Evolutionary conservation across 1,140 invertebrate genomes (phyloP), one percentile per base, ranked within the genome.

Genomic region (Drosophila auraria): DNA sequence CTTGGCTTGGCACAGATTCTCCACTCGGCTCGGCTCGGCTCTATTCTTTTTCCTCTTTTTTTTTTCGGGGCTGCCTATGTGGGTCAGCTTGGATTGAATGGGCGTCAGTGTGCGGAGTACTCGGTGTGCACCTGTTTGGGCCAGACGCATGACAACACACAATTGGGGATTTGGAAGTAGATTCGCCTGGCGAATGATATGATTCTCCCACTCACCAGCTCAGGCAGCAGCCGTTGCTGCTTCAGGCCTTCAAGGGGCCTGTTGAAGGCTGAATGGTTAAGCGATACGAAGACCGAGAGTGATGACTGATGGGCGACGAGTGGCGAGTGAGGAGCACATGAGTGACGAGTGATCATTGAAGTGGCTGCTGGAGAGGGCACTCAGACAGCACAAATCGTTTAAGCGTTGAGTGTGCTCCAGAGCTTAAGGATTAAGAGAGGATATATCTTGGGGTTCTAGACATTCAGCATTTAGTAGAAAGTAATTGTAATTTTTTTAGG

Each of bases 121-220:
- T 15, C 4, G 20, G 20, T 30, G 40, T 56, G 33, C 74, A 78
- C 75, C 75, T 78, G 75, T 78, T 72, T 33, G 38, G 62, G 12
- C 50, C 38, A 70, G 58, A 79, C 75, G 75, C 53, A 79, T 71
- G 77, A 79, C 66, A 79, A 47, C 53, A 78, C 65, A 70, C 47
- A 78, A 79, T 56, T 54, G 38, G 63, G n/a, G 9, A 42, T 54
- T 47, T 40, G 25, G 4, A 20, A 11, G n/a, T 30, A 45, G 42
- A 78, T 58, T 82, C 30, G 38, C 40, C 23, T 49, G 58, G 58
- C 58, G 63, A 53, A 79, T 68, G 72, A 45, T 53, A 66, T 49
- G 61, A 30, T 30, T 45, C 38, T 53, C 63, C 71, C 68, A 62
- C 61, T 51, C 56, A 17, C 23, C 36, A 23, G 12, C 51, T 2